A percentile compares a stretch with the other conserved stretches of the same genome.
phyloP scores from a whole-genome alignment of 1,140 invertebrate species.

The Drosophila repletoides region DNA sequence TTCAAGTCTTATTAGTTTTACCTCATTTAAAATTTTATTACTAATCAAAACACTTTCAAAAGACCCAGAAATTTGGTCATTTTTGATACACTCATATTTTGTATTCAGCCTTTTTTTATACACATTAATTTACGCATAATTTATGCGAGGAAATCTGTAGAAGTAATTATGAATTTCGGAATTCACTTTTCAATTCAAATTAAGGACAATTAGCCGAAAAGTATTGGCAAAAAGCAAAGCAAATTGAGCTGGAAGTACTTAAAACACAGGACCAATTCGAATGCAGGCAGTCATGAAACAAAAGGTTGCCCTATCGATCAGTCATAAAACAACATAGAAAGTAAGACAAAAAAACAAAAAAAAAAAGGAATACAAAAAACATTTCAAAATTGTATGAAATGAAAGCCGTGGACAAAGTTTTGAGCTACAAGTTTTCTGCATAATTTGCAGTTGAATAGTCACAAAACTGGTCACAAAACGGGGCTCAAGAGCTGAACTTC shows the following conservation, averaged over 20 bases:
- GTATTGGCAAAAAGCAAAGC: background rate
- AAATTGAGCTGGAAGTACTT: constrained; percentile 1
- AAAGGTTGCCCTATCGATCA: background rate
- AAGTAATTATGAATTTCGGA: no score
- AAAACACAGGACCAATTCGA: background rate
- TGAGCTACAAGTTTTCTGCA: constrained; percentile 53
- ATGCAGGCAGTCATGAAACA: no score
- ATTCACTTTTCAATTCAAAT: background rate
- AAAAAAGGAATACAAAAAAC: constrained; percentile 5
- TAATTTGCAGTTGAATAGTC: constrained; percentile 64
- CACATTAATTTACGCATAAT: no score
- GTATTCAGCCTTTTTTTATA: no score
- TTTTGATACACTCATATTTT: no score
- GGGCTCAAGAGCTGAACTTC: constrained; percentile 13
- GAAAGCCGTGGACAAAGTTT: constrained; percentile 50
- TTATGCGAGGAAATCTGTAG: no score
- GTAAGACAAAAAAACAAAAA: no score
- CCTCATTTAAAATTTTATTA: no score
- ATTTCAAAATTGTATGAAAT: constrained; percentile 34
- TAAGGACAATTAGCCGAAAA: background rate
- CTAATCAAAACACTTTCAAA: no score
- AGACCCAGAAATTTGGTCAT: no score
- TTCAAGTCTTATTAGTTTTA: no score
- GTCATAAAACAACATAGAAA: constrained; percentile 16
- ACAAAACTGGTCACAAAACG: constrained; percentile 35